These are phyloP conservation scores for Steinernema scapterisci DNA, from an alignment of 2,888 invertebrate species.

Conservation along the genomic window DNA sequence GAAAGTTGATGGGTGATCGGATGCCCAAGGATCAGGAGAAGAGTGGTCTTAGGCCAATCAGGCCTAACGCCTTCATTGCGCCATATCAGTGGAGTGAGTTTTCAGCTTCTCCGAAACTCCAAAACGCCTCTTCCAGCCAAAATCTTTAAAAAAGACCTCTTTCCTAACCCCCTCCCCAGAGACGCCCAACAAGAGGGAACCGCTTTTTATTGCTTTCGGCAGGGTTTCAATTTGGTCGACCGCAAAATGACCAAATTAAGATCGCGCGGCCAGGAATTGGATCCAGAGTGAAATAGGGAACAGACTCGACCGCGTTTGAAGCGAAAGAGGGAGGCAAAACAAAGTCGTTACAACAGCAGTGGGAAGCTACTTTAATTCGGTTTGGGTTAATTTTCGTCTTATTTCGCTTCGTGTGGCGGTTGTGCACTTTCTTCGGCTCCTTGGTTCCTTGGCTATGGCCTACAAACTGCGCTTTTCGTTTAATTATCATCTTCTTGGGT, in stretches of 20 bases:
- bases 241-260: not conserved
- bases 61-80: not conserved
- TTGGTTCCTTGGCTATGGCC: too few species aligned
- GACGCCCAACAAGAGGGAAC: not conserved
- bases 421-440: not conserved
- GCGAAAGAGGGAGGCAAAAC: constrained; percentile 9
- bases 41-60: not conserved
- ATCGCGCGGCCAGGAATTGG: not conserved
- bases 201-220: not conserved
- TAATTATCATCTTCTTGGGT: not conserved
- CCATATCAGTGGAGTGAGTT: not conserved
- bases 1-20: not conserved
- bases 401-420: too few species aligned
- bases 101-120: too few species aligned
- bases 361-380: too few species aligned
- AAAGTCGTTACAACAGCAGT: not conserved
- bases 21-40: not conserved
- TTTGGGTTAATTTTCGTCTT: too few species aligned
- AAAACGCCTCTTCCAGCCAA: not conserved
- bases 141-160: not conserved
- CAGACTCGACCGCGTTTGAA: too few species aligned
- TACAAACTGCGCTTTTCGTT: not conserved
- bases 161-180: too few species aligned
- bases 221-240: not conserved
- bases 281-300: not conserved